phyloP scores from a whole-genome alignment of 2,113 vertebrate genomes.

The Pristiophorus japonicus region DNA sequence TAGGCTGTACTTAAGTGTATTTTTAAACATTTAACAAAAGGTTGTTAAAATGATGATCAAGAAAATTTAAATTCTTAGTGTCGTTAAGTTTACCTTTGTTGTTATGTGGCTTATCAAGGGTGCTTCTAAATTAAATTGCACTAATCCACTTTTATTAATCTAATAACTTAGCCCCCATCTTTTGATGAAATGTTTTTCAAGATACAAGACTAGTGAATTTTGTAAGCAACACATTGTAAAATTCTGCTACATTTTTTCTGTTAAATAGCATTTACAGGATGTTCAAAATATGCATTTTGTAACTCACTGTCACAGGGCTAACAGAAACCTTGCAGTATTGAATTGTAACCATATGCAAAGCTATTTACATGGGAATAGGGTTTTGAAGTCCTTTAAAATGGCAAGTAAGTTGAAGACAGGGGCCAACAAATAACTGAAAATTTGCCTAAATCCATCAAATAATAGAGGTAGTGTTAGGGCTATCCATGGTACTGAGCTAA shows the following conservation, averaged over 20 bases:
- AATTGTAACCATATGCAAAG: slow-evolving; percentile 74
- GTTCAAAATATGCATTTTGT: slow-evolving; percentile 31
- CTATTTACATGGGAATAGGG: slow-evolving; percentile 74
- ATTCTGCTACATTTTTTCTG: background rate
- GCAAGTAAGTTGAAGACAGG: slow-evolving; percentile 73
- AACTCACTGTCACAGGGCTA: slow-evolving; percentile 59
- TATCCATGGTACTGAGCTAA: slow-evolving; percentile 91
- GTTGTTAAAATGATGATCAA: background rate
- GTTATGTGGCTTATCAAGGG: background rate
- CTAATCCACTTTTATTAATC: slow-evolving; percentile 16
- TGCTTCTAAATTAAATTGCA: slow-evolving; percentile 11
- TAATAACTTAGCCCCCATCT: slow-evolving; percentile 8
- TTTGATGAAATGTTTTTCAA: slow-evolving; percentile 13
- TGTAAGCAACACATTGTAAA: background rate
- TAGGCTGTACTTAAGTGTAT: background rate
- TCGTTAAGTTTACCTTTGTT: background rate
- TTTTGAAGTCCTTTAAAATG: slow-evolving; percentile 62
- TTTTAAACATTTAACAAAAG: background rate
- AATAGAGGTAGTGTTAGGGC: slow-evolving; percentile 98
- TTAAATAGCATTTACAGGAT: background rate
- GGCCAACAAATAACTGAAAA: slow-evolving; percentile 94
- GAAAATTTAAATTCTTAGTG: background rate
- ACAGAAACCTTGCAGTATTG: slow-evolving; percentile 60
- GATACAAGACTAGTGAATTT: background rate
- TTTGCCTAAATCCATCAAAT: slow-evolving; percentile 97